A percentile compares a stretch with the other conserved stretches of the same genome.
phyloP scores from a whole-genome alignment of 2,888 invertebrate species.

The Stenolophus ochropezus region DNA sequence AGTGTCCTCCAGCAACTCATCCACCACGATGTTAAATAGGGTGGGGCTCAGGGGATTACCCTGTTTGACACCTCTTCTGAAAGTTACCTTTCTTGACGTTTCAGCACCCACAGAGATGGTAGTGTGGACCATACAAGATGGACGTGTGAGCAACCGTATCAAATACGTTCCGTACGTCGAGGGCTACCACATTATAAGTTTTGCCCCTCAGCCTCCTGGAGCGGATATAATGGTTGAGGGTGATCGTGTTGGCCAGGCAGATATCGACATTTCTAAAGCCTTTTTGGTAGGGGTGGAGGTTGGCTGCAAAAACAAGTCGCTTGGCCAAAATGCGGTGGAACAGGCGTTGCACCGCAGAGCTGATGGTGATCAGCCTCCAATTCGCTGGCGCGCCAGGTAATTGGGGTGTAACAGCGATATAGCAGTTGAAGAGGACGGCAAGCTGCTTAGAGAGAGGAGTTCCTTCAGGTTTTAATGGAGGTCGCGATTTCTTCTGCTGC shows the following conservation, averaged over 20 bases:
- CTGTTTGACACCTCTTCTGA: not conserved
- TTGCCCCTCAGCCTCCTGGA: not conserved
- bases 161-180: not conserved
- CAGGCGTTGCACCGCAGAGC: too few species aligned
- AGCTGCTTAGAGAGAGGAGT: not conserved
- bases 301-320: not conserved
- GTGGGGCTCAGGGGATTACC: too few species aligned
- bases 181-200: not conserved
- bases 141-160: not conserved
- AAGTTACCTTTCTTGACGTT: not conserved
- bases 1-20: too few species aligned
- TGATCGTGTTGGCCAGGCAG: not conserved
- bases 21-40: too few species aligned
- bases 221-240: not conserved
- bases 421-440: not conserved
- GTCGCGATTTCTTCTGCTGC: not conserved
- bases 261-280: not conserved
- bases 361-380: too few species aligned
- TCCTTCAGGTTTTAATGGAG: not conserved
- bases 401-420: not conserved
- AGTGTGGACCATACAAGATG: not conserved
- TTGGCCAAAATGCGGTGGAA: too few species aligned
- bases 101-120: not conserved
- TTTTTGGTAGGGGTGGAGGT: not conserved
- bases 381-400: not conserved